Evolutionary conservation across 2,888 invertebrate species (phyloP), one percentile per base, ranked within the genome.

Genomic region (Philopedon plagiatum): DNA sequence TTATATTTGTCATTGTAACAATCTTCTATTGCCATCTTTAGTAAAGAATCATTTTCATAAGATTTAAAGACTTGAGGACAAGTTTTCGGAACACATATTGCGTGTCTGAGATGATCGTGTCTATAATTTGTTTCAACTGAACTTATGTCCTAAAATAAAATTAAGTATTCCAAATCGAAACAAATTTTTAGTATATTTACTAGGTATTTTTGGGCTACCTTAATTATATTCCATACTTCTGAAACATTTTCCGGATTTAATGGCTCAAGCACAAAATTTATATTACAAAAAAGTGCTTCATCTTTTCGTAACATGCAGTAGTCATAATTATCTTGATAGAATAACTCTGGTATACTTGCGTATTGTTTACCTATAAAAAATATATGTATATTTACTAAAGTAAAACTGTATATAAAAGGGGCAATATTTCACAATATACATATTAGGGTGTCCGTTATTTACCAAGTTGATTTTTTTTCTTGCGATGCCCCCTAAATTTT

Each of bases 31-130:
- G 74, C 39, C 26, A 67, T 51, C 15, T 34, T 21, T n/a, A 57
- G 15, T 19, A 15, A 4, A n/a, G 63, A 9, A 23, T 26, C 29
- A 13, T 56, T 15, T 9, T 26, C 60, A 60, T 51, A 11, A n/a
- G 65, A 58, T 34, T 15, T 56, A 29, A 46, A 57, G 34, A 57
- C 34, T 37, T 49, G 39, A 0, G 78, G 77, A 64, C 82, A 83
- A 8, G 75, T 73, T 51, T 75, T 62, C 21, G 78, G 76, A 11
- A 82, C 74, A 62, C 83, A 83, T 39, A 83, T 77, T 5, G 81
- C 80, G 70, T 82, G 80, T 61, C 82, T 73, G 23, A 83, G 74
- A 29, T 70, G 54, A 68, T 82, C 82, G 39, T 83, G 83, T 56
- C 80, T 76, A 51, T 81, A 83, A 66, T 82, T 81, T 41, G 72